Conservation (phyloP, 2,888 invertebrate genomes). For the Acanthosepion lycidas region DNA sequence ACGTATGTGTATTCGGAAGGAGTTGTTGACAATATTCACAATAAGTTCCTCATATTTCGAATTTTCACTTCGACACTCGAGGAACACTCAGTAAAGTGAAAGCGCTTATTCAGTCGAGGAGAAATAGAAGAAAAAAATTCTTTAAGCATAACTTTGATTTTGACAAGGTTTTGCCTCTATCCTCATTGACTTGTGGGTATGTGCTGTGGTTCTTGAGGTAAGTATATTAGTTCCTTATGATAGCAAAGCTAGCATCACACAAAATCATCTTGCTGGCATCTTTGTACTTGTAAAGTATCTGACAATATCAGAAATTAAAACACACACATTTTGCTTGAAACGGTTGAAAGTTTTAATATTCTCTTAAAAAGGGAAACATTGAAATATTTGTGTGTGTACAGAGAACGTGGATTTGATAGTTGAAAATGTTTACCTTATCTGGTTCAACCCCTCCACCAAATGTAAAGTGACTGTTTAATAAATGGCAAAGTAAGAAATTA, state of each 20-base stretch:
- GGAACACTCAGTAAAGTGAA: constrained; percentile 1
- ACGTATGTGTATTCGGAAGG: neutral
- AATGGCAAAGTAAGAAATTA: no score
- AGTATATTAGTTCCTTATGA: neutral
- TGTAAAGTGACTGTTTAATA: no score
- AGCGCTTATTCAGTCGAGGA: neutral
- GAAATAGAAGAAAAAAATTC: neutral
- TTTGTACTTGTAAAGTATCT: neutral
- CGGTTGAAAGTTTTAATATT: neutral
- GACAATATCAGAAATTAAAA: neutral
- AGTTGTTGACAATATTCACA: neutral
- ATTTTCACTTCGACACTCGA: neutral
- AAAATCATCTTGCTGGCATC: neutral
- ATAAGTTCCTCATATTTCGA: constrained; percentile 1
- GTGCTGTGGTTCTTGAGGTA: neutral
- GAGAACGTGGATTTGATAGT: neutral
- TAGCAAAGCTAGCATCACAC: neutral
- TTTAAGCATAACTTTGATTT: neutral
- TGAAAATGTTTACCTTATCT: no score
- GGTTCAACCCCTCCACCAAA: no score
- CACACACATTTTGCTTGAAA: neutral
- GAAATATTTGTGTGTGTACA: neutral
- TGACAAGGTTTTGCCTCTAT: neutral
- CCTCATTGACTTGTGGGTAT: neutral
- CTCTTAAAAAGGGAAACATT: neutral